Evolutionary conservation across 1,140 invertebrate species (phyloP), one percentile per base, ranked within the genome.

Genomic region (Myzus persicae): DNA sequence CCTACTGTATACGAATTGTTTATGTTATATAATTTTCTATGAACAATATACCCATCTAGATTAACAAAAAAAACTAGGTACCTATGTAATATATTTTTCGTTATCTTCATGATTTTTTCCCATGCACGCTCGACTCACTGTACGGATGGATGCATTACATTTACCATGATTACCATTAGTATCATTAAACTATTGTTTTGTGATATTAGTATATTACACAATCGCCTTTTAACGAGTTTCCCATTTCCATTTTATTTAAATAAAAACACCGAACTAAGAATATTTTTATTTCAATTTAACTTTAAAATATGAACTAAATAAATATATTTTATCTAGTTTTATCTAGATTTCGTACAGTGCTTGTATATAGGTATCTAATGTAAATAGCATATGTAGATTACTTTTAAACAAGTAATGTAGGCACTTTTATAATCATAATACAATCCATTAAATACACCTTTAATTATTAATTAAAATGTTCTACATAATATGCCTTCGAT

Each of bases 31-130:
- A 88, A 46, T 88, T 88, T 88, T 46, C 42, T n/a, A 46, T n/a
- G 85, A 88, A 88, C 85, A 88, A 88, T 88, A 88, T n/a, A 22
- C 44, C 36, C 42, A 36, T 85, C 40, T 40, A 48, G 20, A 88
- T 20, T 87, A 87, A 87, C 1, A n/a, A 18, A 46, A 88, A 48
- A 46, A 87, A n/a, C n/a, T 26, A 48, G 18, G 3, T 7, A 46
- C 1, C 6, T n/a, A n/a, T 88, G 0, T n/a, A 36, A 44, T 18
- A 24, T 46, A 76, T n/a, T 76, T n/a, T 36, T 31, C 1, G 42
- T 48, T 87, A 36, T 87, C 31, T 46, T 46, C 6, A 36, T 44
- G 14, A 46, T 40, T 48, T 20, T 44, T 51, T 48, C 8, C 3
- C 31, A 8, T 46, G n/a, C 18, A 46, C 14, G 11, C n/a, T 40